phyloP scores from a whole-genome alignment of 2,888 invertebrate genomes.

The Antitype chi region DNA sequence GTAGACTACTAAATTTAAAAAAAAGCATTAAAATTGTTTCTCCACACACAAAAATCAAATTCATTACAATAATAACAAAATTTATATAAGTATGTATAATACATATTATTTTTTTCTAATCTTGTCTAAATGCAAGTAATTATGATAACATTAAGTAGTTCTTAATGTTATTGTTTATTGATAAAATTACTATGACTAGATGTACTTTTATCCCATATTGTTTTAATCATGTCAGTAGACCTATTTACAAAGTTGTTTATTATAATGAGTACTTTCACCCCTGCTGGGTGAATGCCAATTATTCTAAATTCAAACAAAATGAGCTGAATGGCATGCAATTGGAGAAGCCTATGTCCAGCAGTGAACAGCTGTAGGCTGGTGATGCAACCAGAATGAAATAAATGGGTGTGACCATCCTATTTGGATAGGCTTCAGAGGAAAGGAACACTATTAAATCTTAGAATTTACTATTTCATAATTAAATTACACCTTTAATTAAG shows the following conservation, averaged over 20 bases:
- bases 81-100: no score
- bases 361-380: no score
- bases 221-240: conserved; percentile 9
- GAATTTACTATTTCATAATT: background rate
- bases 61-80: background rate
- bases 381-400: no score
- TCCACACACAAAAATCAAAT: background rate
- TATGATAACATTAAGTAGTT: background rate
- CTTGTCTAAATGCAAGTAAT: background rate
- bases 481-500: background rate
- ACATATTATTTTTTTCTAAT: background rate
- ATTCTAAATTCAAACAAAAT: conserved; percentile 3
- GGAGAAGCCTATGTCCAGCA: no score
- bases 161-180: background rate
- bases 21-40: no score
- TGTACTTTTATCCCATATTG: background rate
- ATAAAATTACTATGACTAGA: background rate
- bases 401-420: conserved; percentile 4
- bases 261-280: conserved; percentile 27
- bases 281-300: conserved; percentile 39
- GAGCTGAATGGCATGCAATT: background rate
- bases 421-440: background rate
- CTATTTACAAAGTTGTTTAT: conserved; percentile 27
- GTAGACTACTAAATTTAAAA: background rate
- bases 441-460: background rate